Evolutionary conservation across 2,113 vertebrate species (phyloP).

Genomic region (Dasypus novemcinctus): DNA sequence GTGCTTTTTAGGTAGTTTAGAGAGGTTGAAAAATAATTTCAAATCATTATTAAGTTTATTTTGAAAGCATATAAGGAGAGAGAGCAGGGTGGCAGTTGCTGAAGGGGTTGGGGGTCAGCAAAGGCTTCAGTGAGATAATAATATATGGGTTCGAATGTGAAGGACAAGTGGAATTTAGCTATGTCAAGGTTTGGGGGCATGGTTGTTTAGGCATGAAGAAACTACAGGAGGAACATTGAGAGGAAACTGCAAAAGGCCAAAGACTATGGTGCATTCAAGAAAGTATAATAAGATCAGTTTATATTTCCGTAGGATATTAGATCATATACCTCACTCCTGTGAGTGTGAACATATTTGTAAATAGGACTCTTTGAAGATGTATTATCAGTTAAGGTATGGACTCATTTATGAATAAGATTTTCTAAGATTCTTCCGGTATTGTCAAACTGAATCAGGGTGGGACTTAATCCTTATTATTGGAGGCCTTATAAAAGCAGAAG

Average conservation of each 20-base stretch:
- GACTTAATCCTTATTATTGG: too few relatives aligned
- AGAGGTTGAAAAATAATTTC: slow-evolving; percentile 30
- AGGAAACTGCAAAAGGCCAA: background rate
- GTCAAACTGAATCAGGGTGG: too few relatives aligned
- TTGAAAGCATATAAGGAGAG: slow-evolving; percentile 36
- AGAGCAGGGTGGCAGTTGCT: slow-evolving; percentile 37
- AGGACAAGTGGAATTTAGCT: slow-evolving; percentile 30
- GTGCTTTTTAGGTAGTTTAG: background rate
- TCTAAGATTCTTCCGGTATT: too few relatives aligned
- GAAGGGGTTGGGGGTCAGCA: slow-evolving; percentile 37
- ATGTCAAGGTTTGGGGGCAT: background rate
- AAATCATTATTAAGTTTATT: slow-evolving; percentile 31
- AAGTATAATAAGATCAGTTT: background rate
- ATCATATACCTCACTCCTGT: too few relatives aligned
- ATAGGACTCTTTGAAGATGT: too few relatives aligned
- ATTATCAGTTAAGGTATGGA: too few relatives aligned
- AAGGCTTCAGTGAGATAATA: slow-evolving; percentile 17
- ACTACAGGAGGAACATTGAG: background rate
- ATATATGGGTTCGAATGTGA: slow-evolving; percentile 50
- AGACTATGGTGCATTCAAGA: background rate
- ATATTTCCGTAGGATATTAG: background rate
- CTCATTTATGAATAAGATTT: too few relatives aligned
- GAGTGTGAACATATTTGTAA: too few relatives aligned
- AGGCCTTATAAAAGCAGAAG: too few relatives aligned
- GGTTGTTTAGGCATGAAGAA: slow-evolving; percentile 30